Conservation (phyloP, 2,797 vertebrate species). For the Hypotaenidia okinawae region DNA sequence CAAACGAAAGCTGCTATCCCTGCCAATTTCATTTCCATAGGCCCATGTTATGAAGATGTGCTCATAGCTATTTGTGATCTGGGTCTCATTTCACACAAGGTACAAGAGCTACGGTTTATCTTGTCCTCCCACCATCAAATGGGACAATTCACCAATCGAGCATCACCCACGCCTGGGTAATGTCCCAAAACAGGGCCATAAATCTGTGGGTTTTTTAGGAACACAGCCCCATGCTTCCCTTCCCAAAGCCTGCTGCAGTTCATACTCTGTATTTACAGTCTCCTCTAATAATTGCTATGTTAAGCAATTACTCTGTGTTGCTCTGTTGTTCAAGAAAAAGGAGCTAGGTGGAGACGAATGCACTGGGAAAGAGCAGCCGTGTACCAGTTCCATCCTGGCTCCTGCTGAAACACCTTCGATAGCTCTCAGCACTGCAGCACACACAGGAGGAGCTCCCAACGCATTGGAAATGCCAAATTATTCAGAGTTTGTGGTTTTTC, state of each 20-base stretch:
- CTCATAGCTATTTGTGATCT: background rate
- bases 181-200: background rate
- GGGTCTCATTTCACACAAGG: background rate
- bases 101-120: background rate
- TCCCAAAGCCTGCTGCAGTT: background rate
- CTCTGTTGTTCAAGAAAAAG: background rate
- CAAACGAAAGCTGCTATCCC: background rate
- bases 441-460: background rate
- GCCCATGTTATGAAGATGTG: background rate
- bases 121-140: background rate
- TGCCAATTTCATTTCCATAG: background rate
- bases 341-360: background rate
- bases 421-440: rapidly evolving
- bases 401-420: background rate
- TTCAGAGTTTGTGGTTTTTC: background rate
- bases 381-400: background rate
- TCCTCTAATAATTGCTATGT: background rate
- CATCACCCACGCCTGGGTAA: background rate
- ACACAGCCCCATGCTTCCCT: background rate
- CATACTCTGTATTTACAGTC: background rate
- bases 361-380: rapidly evolving
- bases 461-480: background rate
- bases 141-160: background rate
- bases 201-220: background rate
- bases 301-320: background rate